Evolutionary conservation across 2,888 invertebrate genomes (phyloP), one percentile per base, ranked within the genome.

Genomic region (Lithosia quadra): DNA sequence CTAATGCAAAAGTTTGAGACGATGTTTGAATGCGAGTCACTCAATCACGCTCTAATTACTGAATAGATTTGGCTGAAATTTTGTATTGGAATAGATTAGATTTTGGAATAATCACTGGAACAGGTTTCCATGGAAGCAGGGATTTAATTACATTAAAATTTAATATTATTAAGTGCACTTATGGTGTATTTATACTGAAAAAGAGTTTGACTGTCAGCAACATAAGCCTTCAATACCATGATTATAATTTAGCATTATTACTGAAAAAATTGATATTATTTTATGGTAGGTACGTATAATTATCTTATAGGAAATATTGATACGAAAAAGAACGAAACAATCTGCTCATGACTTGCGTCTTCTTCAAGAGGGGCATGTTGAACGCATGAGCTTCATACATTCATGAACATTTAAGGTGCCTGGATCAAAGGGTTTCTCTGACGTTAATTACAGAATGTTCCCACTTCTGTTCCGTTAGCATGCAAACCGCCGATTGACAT

Each of bases 351-450:
- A 43, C 73, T 84, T 79, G 64, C 10, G 28, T 53, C 69, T 24
- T 22, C 64, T 10, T 63, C 68, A 77, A 77, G 71, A 79, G 78
- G 73, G 73, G 77, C 84, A 86, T 85, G 84, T 84, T 84, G 81
- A 84, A 85, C 82, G 86, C 87, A 88, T 85, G 84, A 85, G 78
- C 78, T 80, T 88, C 88, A 87, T 86, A 88, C 86, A 84, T 87
- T 87, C 83, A 84, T 82, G 85, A 86, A 84, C 87, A 85, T 88
- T 85, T 83, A 86, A 90, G 87, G 86, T 89, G 84, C 82, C 79
- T 79, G 84, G 90, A 92, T 93, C 92, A 93, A 93, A 92, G 91
- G 82, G 78, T 73, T 79, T 71, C 76, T 79, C 79, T 83, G 87
- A 84, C 84, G 77, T 88, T 90, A 88, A 91, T 90, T 83, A 82